These are phyloP conservation scores for Galemys pyrenaicus DNA, from an alignment of 2,113 vertebrate genomes.

Conservation along the genomic window DNA sequence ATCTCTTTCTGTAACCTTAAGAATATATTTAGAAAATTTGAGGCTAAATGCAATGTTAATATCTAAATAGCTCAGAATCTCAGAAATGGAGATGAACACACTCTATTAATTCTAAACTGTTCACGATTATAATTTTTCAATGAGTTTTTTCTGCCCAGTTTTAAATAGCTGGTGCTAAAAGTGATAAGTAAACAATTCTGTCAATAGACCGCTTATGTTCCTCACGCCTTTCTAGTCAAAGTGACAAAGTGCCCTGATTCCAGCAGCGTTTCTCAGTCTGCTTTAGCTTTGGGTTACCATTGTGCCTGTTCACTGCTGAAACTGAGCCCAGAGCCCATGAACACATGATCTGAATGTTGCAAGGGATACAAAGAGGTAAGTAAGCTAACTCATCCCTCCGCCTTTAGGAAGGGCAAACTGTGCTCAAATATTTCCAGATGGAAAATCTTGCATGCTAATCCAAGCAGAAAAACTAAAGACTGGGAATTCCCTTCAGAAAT, in stretches of 20 bases:
- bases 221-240: not conserved
- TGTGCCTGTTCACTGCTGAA: slow-evolving; percentile 48
- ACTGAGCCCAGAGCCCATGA: slow-evolving; percentile 33
- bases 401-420: not conserved
- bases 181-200: slow-evolving; percentile 52
- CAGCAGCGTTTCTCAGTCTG: not conserved
- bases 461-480: not conserved
- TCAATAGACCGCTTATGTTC: slow-evolving; percentile 36
- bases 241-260: slow-evolving; percentile 31
- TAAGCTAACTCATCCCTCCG: slow-evolving; percentile 1
- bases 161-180: slow-evolving; percentile 52
- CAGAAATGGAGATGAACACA: slow-evolving; percentile 48
- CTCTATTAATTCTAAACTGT: not conserved
- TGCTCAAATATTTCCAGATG: not conserved
- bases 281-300: slow-evolving; percentile 29
- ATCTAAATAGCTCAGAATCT: not conserved
- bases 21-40: not conserved
- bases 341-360: not conserved
- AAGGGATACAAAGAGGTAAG: not conserved
- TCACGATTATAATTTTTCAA: slow-evolving; percentile 52
- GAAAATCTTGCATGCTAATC: slow-evolving; percentile 40
- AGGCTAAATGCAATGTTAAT: not conserved
- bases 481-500: slow-evolving; percentile 46
- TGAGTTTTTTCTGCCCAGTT: slow-evolving; percentile 55
- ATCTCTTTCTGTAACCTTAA: not conserved